phyloP scores from a whole-genome alignment of 2,797 vertebrate species.

The Catamblyrhynchus diadema region DNA sequence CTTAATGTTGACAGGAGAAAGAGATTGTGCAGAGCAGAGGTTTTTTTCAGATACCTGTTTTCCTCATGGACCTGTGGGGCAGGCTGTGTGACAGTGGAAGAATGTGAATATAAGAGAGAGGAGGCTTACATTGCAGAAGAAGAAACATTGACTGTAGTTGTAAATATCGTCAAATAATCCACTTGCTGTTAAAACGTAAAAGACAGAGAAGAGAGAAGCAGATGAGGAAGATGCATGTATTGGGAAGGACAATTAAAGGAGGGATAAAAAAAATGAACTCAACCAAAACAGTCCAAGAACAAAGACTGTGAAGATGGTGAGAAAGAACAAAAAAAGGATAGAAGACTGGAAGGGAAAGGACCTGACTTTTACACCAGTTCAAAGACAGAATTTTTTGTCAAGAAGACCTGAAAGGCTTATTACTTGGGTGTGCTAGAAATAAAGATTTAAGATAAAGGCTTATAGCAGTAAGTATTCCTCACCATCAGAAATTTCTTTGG shows the following conservation, averaged over 20 bases:
- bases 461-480: background rate
- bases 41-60: background rate
- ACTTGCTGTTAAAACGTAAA: background rate
- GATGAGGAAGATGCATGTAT: background rate
- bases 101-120: background rate
- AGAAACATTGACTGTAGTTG: background rate
- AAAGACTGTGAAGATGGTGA: background rate
- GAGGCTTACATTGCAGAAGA: background rate
- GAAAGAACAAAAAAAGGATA: background rate
- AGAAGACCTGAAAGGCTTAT: background rate
- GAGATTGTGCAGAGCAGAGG: background rate
- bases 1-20: background rate
- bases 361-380: background rate
- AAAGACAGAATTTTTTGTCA: background rate
- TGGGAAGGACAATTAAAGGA: background rate
- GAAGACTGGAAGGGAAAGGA: background rate
- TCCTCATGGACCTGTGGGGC: background rate
- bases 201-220: background rate
- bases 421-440: background rate
- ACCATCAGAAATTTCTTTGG: background rate
- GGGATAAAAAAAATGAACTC: background rate
- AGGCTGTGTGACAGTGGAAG: background rate
- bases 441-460: background rate
- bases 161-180: background rate
- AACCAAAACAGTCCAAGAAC: background rate